Evolutionary conservation across 2,113 vertebrate genomes (phyloP), one percentile per base, ranked within the genome.

Genomic region (Sterrhoptilus dennistouni): DNA sequence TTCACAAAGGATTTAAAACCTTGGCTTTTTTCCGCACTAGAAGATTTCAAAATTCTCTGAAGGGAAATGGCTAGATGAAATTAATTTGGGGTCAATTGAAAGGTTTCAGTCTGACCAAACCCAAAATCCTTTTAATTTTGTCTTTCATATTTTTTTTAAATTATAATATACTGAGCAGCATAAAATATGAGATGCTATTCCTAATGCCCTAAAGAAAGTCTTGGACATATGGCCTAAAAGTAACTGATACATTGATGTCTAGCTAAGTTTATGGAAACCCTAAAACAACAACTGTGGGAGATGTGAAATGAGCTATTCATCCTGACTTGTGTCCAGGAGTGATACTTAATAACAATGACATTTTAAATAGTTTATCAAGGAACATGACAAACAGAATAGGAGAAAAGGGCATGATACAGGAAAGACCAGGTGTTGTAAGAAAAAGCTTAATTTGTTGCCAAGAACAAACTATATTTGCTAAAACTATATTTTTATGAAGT

Each of bases 11-110:
- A 86, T 90, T 94, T 96, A 91, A 95, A 96, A 86, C 63, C 54
- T 93, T 96, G 94, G 71, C 90, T 93, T 94, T 91, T 65, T 93
- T 95, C 75, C 63, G 14, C 50, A 86, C 54, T 88, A 87, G 49
- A 95, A 97, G 95, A 91, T 94, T 95, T 96, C 59, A 74, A 79
- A 96, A 96, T 93, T 93, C 92, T 96, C 94, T 80, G 44, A 91
- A 95, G 88, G 82, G 64, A 96, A 91, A 90, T 74, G 65, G 42
- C 24, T 42, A 83, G 75, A 93, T 90, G 42, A 96, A 91, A 94
- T 96, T 96, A 94, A 95, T 94, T 96, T 83, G 44, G 27, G 83
- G 82, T 94, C 90, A 91, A 63, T 90, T 83, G 71, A 93, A 90
- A 90, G 84, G 68, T 90, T 95, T 95, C 50, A 36, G 71, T 96